A percentile compares a stretch with the other conserved stretches of the same genome.
Evolutionary conservation across 1,140 invertebrate genomes (phyloP).

Genomic region (Papilio glaucus): DNA sequence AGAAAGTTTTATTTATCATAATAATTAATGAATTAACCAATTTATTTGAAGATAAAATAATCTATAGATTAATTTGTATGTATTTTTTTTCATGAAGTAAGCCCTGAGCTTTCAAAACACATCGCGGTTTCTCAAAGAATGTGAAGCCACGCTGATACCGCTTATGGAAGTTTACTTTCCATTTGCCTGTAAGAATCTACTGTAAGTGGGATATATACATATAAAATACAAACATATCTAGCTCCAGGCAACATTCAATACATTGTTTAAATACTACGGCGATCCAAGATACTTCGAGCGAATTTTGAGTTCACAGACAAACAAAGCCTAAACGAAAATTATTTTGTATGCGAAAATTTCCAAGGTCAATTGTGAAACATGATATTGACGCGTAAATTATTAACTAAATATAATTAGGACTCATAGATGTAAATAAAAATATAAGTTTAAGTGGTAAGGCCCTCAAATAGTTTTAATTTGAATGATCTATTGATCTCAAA

Average conservation of each 20-base stretch:
- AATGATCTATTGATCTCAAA: no score
- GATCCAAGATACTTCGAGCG: not conserved
- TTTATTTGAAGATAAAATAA: no score
- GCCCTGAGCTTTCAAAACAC: not conserved
- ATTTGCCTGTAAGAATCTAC: not conserved
- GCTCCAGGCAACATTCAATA: constrained; percentile 28
- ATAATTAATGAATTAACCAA: no score
- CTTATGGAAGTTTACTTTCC: not conserved
- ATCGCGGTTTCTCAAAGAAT: not conserved
- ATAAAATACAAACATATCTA: constrained; percentile 10
- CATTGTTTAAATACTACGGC: not conserved
- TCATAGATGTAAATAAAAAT: no score
- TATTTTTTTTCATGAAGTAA: not conserved
- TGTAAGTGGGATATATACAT: not conserved
- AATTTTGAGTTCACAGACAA: not conserved
- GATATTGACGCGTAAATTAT: no score
- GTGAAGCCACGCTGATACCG: not conserved
- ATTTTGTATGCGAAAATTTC: not conserved
- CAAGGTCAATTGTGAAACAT: no score
- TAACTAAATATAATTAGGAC: no score
- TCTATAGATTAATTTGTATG: no score
- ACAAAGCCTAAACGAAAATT: not conserved
- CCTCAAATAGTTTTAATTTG: no score
- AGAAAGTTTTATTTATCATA: no score
- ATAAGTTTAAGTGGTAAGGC: no score